Percentiles rank a stretch among this genome's conserved stretches.
Conservation (phyloP, 2,888 invertebrate genomes). For the Cantharis nigra region DNA sequence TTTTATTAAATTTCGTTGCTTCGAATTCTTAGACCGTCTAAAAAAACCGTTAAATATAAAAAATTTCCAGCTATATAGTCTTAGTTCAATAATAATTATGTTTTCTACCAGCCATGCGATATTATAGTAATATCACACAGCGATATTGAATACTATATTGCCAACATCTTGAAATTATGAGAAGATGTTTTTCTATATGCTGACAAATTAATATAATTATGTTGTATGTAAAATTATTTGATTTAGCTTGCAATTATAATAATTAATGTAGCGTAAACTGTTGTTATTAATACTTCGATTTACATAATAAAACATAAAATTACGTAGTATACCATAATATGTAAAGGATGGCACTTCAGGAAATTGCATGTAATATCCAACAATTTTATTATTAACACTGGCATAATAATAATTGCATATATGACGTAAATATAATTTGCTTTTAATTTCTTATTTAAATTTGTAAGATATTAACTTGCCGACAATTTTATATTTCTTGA, state of each 20-base stretch:
- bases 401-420: background rate
- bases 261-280: background rate
- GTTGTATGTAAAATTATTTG: background rate
- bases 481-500: background rate
- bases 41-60: background rate
- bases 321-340: background rate
- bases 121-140: too few relatives aligned
- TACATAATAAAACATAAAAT: background rate
- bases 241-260: background rate
- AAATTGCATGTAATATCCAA: background rate
- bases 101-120: background rate
- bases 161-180: too few relatives aligned
- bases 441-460: background rate
- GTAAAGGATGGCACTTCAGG: background rate
- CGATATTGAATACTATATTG: too few relatives aligned
- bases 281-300: background rate
- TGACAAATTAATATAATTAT: background rate
- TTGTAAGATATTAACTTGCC: background rate
- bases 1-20: background rate
- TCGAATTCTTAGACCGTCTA: background rate
- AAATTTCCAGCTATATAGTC: background rate
- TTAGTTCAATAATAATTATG: background rate
- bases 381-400: background rate
- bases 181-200: background rate
- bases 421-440: background rate